Evolutionary conservation across 2,888 invertebrate genomes (phyloP).

Genomic region (Barypeithes pellucidus): DNA sequence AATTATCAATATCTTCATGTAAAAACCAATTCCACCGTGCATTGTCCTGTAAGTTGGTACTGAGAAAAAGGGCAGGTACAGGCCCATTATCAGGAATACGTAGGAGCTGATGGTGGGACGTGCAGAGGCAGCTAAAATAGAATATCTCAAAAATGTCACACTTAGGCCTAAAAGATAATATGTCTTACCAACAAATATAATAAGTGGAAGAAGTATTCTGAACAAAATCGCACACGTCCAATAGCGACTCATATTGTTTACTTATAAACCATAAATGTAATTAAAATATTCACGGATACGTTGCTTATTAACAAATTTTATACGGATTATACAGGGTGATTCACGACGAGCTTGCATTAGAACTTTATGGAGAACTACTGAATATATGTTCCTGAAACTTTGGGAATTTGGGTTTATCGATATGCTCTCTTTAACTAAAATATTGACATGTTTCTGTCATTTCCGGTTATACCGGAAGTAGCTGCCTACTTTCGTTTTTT

Average conservation of each 20-base stretch:
- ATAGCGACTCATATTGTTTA: conserved; percentile 27
- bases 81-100: conserved; percentile 39
- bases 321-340: no score
- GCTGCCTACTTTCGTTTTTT: no score
- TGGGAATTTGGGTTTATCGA: no score
- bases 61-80: conserved; percentile 49
- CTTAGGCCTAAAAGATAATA: no score
- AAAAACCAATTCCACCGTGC: conserved; percentile 19
- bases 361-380: no score
- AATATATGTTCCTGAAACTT: no score
- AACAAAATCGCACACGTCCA: conserved; percentile 44
- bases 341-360: no score
- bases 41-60: conserved; percentile 34
- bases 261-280: neutral
- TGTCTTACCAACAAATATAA: conserved; percentile 21
- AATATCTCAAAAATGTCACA: no score
- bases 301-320: neutral
- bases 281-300: neutral
- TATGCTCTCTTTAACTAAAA: no score
- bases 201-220: conserved; percentile 23
- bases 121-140: conserved; percentile 27
- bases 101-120: conserved; percentile 45
- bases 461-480: no score
- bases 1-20: conserved; percentile 34
- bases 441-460: no score